Evolutionary conservation across 1,140 invertebrate genomes (phyloP), one percentile per base, ranked within the genome.

Genomic region (Lycorma delicatula): DNA sequence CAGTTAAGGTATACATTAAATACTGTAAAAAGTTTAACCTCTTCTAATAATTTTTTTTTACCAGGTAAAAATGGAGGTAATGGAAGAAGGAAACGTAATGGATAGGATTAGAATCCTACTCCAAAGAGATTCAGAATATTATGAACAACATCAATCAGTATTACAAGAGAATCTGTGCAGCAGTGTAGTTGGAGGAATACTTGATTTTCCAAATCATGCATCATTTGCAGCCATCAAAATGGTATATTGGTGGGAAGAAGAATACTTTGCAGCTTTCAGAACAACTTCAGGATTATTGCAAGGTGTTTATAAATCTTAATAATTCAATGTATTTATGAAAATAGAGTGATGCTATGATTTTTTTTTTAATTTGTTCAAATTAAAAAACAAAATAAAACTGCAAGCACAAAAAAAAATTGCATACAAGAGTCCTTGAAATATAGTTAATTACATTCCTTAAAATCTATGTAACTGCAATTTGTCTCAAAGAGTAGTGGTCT

Each of bases 81-180:
- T 89, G 75, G 86, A 88, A 79, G 85, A 88, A 79, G 86, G 85
- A 23, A 89, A 87, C 78, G 80, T 88, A 70, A 86, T 88, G 79
- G 87, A 88, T 71, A 79, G 85, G 59, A 85, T 87, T 38, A 79
- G 84, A 60, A 87, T 87, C 65, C 74, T 88, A 31, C 74, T 88
- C 36, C 85, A 88, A 70, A 74, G 86, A 38, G 86, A 89, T 70
- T 77, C 86, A 70, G 81, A 86, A 70, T 88, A 87, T 75, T 89
- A 89, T 74, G 81, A 86, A 82, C 77, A 78, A 60, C 83, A 86
- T 68, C 86, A 88, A 68, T 80, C 81, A 6, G 84, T 89, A 1
- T 66, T 89, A 2, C 85, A 86, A 60, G 85, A 89, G 66, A 80
- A 79, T 11, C 72, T 89, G 38, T 89, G 87, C 65, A 71, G 76